Evolutionary conservation across 2,113 vertebrate genomes (phyloP), one percentile per base, ranked within the genome.

Genomic region (Holacanthus passer): DNA sequence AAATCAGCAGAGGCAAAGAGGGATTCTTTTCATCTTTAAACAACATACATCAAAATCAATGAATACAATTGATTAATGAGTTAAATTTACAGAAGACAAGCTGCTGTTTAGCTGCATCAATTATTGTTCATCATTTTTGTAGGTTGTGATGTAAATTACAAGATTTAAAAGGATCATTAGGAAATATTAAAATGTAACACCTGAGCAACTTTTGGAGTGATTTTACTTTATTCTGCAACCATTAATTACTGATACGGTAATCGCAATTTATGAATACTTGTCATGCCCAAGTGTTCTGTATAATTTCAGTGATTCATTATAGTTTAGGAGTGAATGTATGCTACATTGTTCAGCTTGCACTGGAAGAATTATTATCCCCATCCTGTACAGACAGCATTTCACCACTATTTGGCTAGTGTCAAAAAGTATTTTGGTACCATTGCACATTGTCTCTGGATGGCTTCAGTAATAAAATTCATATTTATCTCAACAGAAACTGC

Each of bases 251-350:
- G 14, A 75, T 35, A 45, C 7, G 24, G 37, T 75, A 62, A 81
- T 85, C n/a, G 53, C n/a, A 73, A 68, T 17, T 69, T 79, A 64
- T n/a, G 56, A 70, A 77, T 84, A 71, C 82, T 82, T 79, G 55
- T 83, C 55, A 81, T 68, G 75, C 52, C 20, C 13, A 62, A 77
- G 48, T 76, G 52, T 52, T 71, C 31, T 37, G 62, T 75, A 47
- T 3, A 65, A 50, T 68, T 37, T 55, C 27, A 62, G 78, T 64
- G 48, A 87, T 64, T 87, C 71, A 72, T 85, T 76, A 60, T 1
- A 53, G 47, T 55, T 74, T 65, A 52, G 62, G 35, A 45, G 31
- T 39, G 55, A 27, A 37, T 47, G 66, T 32, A 62, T 47, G 55
- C 39, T 31, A 43, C n/a, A 24, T 37, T 59, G 43, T 59, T 50